Percentiles rank a stretch among this genome's conserved stretches.
These are phyloP conservation scores for Eidolon helvum DNA, from an alignment of 2,113 vertebrate genomes.

Conservation along the genomic window DNA sequence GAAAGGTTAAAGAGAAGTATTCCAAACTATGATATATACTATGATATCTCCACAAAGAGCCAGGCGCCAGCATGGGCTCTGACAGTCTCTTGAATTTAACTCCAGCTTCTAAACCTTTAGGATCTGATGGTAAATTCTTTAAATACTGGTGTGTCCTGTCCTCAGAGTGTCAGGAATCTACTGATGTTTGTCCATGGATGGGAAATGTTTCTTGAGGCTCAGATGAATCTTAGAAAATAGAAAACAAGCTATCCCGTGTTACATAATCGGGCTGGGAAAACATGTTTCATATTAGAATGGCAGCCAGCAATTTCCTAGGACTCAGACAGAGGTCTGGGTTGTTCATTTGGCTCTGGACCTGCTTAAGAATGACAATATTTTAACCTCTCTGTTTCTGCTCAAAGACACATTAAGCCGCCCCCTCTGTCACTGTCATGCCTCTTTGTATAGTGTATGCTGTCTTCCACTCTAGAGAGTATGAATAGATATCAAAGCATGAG, in stretches of 20 bases:
- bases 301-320: slow-evolving; percentile 32
- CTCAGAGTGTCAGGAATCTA: neutral
- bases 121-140: neutral
- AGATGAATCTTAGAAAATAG: slow-evolving; percentile 49
- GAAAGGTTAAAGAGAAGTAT: neutral
- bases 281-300: slow-evolving; percentile 31
- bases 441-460: neutral
- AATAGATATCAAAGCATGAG: neutral
- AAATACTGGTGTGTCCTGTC: neutral
- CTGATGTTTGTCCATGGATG: neutral
- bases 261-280: slow-evolving; percentile 33
- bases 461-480: neutral
- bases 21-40: neutral
- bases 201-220: slow-evolving; percentile 11
- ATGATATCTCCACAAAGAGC: neutral
- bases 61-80: neutral
- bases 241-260: slow-evolving; percentile 30
- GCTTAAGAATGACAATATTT: neutral
- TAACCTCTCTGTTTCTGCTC: neutral
- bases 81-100: neutral
- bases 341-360: neutral
- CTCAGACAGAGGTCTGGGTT: neutral
- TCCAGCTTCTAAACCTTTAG: neutral
- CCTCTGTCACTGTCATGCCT: neutral
- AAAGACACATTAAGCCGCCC: neutral